Percentiles rank a stretch among this genome's conserved stretches.
Evolutionary conservation across 2,888 invertebrate genomes (phyloP).

Genomic region (Drosophila lutescens): DNA sequence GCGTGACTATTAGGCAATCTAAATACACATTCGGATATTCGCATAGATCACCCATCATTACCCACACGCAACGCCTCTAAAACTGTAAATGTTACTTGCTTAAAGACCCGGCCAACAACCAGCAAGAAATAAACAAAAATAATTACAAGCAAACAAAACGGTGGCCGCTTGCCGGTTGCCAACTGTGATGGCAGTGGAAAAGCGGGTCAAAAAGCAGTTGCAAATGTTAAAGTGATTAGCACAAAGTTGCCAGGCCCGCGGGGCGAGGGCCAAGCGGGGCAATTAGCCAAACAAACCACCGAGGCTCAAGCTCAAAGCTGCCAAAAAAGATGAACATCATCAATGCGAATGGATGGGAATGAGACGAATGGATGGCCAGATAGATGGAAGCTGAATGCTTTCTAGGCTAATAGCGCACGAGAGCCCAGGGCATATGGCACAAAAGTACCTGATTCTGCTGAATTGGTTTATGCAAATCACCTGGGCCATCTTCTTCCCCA

Average conservation of each 20-base stretch:
- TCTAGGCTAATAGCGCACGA: conserved; percentile 76
- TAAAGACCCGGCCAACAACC: conserved; percentile 23
- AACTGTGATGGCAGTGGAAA: conserved; percentile 49
- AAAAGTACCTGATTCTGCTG: conserved; percentile 5
- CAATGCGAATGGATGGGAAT: conserved; percentile 42
- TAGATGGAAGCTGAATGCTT: conserved; percentile 37
- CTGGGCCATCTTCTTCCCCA: conserved; percentile 7
- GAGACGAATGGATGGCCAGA: conserved; percentile 6
- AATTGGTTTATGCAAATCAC: conserved; percentile 67
- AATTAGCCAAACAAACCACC: conserved; percentile 68
- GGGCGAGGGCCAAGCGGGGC: conserved; percentile 43
- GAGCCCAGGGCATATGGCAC: conserved; percentile 28
- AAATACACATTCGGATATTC: conserved; percentile 42
- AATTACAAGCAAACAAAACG: conserved; percentile 58
- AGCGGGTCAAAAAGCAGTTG: conserved; percentile 72
- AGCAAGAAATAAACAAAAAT: conserved; percentile 44
- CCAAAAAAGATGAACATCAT: conserved; percentile 68
- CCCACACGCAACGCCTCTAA: conserved; percentile 66
- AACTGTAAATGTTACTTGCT: conserved; percentile 71
- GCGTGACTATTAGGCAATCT: conserved; percentile 54
- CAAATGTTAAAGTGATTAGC: conserved; percentile 50
- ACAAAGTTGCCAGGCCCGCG: conserved; percentile 31
- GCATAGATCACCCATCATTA: conserved; percentile 67
- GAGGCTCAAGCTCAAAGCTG: conserved; percentile 50
- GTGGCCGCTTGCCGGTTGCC: conserved; percentile 29